phyloP scores from a whole-genome alignment of 2,888 invertebrate species.

The Lithophane ornitopus region DNA sequence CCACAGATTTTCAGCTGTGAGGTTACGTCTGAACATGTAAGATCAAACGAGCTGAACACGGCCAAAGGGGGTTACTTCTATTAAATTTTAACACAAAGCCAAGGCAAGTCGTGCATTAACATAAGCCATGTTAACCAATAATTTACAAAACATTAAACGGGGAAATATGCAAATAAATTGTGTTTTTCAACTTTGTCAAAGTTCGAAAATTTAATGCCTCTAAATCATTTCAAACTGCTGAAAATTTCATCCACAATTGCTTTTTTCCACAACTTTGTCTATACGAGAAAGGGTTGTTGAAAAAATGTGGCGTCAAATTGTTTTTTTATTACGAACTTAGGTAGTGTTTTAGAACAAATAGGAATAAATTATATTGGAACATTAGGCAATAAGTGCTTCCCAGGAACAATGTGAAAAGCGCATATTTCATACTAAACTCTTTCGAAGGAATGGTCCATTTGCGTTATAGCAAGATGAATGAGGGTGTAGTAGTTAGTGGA shows the following conservation, averaged over 20 bases:
- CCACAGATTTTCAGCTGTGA: neutral
- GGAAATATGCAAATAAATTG: neutral
- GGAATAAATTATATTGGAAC: slow-evolving; percentile 9
- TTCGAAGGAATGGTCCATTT: neutral
- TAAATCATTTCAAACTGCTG: slow-evolving; percentile 6
- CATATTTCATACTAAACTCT: neutral
- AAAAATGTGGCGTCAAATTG: slow-evolving; percentile 20
- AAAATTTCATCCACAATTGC: slow-evolving; percentile 1
- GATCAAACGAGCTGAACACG: neutral
- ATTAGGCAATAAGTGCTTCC: slow-evolving; percentile 16
- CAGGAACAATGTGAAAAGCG: no score
- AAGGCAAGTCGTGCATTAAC: no score
- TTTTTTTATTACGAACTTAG: neutral
- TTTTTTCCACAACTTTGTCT: slow-evolving; percentile 17
- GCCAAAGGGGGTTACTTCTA: neutral
- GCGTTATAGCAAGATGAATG: neutral
- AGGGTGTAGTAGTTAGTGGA: neutral
- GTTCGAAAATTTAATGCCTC: neutral
- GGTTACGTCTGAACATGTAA: neutral
- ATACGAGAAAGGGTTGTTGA: neutral
- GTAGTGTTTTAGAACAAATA: neutral
- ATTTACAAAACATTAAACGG: neutral
- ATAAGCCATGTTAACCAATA: neutral
- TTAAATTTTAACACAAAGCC: neutral
- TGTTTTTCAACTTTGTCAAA: neutral